Conservation (phyloP, 1,140 invertebrate species). For the Drosophila subpulchrella region DNA sequence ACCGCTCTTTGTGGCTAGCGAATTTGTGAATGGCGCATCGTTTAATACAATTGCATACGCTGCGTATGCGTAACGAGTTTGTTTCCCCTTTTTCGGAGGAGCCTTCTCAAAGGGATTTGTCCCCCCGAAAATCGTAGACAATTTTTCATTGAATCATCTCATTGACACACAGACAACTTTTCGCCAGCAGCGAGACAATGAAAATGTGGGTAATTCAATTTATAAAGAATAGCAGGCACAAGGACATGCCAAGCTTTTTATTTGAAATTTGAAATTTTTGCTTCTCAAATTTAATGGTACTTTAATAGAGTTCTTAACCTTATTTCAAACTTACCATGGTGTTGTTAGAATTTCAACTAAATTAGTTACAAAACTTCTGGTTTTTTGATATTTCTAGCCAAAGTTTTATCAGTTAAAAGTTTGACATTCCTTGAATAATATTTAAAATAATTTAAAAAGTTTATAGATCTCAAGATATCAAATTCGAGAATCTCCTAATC, state of each 20-base stretch:
- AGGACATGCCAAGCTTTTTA: neutral
- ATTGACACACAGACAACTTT: conserved; percentile 15
- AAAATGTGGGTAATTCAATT: conserved; percentile 29
- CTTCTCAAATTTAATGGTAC: neutral
- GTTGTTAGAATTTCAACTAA: too few relatives aligned
- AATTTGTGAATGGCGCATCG: conserved; percentile 25
- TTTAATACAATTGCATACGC: conserved; percentile 30
- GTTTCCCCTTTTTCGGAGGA: neutral
- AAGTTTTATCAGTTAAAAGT: too few relatives aligned
- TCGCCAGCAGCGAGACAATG: conserved; percentile 18
- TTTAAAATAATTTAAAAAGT: too few relatives aligned
- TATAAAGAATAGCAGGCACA: conserved; percentile 4
- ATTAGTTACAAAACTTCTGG: too few relatives aligned
- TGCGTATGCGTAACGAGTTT: conserved; percentile 40
- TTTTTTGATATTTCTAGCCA: too few relatives aligned
- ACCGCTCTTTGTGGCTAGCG: conserved; percentile 24
- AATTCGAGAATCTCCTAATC: too few relatives aligned
- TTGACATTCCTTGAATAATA: too few relatives aligned
- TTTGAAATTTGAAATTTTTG: neutral
- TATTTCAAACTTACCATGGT: too few relatives aligned
- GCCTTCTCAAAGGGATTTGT: conserved; percentile 2
- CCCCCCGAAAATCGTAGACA: conserved; percentile 20
- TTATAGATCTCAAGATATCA: too few relatives aligned
- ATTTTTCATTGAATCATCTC: conserved; percentile 43
- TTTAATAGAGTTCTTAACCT: neutral